Percentiles rank a stretch among this genome's conserved stretches.
Evolutionary conservation across 1,140 invertebrate species (phyloP).

Genomic region (Scaptomyza graminum): DNA sequence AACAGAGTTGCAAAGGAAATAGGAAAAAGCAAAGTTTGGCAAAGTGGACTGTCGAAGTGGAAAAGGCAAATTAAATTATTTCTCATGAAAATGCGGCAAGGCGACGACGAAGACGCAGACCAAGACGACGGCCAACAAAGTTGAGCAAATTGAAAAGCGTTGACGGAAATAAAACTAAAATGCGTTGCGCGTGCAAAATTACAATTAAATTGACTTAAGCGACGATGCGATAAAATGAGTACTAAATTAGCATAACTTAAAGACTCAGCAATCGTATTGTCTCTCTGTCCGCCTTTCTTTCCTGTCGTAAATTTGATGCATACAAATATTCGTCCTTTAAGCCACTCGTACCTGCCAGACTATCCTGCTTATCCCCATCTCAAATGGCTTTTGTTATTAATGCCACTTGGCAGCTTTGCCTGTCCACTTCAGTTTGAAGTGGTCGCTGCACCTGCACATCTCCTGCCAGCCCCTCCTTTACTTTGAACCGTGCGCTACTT

Average conservation of each 20-base stretch:
- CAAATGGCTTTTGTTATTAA: conserved; percentile 66
- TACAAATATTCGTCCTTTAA: conserved; percentile 7
- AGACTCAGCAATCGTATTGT: conserved; percentile 51
- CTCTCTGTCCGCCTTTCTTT: not conserved
- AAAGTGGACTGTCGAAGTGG: conserved; percentile 74
- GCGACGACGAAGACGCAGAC: not conserved
- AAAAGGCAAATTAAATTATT: conserved; percentile 78
- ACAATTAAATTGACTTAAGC: conserved; percentile 80
- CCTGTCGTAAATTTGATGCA: conserved; percentile 18
- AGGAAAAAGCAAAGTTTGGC: conserved; percentile 67
- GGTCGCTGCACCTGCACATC: conserved; percentile 48
- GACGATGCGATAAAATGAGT: conserved; percentile 71
- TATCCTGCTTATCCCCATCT: conserved; percentile 41
- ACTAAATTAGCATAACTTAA: conserved; percentile 78
- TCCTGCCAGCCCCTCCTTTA: not conserved
- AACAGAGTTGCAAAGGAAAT: conserved; percentile 60
- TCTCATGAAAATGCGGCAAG: conserved; percentile 66
- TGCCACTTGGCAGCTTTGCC: conserved; percentile 64
- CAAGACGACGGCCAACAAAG: not conserved
- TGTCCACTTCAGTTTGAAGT: conserved; percentile 63
- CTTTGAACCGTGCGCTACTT: conserved; percentile 17
- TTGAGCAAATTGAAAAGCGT: conserved; percentile 62
- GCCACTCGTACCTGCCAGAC: conserved; percentile 21
- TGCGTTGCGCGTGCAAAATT: conserved; percentile 72
- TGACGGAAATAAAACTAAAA: conserved; percentile 72